Evolutionary conservation across 2,113 vertebrate species (phyloP), one percentile per base, ranked within the genome.

Genomic region (Hiodon alosoides): DNA sequence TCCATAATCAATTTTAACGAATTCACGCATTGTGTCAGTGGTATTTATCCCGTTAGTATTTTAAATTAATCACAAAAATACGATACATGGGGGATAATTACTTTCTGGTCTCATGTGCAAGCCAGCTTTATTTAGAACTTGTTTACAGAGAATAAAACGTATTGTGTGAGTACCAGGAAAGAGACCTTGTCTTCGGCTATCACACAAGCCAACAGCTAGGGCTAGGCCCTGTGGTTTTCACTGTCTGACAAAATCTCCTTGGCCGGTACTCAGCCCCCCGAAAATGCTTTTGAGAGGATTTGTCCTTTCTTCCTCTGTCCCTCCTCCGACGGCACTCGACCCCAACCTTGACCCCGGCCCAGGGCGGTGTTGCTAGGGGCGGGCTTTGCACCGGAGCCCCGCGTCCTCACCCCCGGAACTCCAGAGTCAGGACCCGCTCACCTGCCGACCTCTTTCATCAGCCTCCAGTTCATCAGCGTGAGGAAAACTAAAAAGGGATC

Each of bases 301-400:
- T 5, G 52, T 76, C 61, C 74, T 70, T 62, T 69, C 68, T 78
- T 76, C 72, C 69, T 70, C 72, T 14, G 65, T 4, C 14, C 11
- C 48, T 72, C 65, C 72, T 69, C 62, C 75, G 72, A 78, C 5
- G 68, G 72, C 72, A 68, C 53, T 69, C 68, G 72, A 64, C 69
- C 11, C 50, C 62, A 61, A 68, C 72, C 17, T 69, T 65, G 62
- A 31, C 67, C 52, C 77, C 58, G 64, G 31, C 75, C 81, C 31
- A 31, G 31, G 0, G 31, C 31, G 1, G 2, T 31, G 31, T 31
- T 31, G 31, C 31, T 31, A 31, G 31, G 31, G 31, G 83, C 87
- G 88, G 82, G 79, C 77, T 82, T 81, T 85, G 75, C 79, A 82
- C 81, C 80, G 83, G 83, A 84, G 79, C 78, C 77, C 57, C 80